Base-by-base conservation (phyloP, 1,140 invertebrate species). In the Pseudoatta argentina region DNA sequence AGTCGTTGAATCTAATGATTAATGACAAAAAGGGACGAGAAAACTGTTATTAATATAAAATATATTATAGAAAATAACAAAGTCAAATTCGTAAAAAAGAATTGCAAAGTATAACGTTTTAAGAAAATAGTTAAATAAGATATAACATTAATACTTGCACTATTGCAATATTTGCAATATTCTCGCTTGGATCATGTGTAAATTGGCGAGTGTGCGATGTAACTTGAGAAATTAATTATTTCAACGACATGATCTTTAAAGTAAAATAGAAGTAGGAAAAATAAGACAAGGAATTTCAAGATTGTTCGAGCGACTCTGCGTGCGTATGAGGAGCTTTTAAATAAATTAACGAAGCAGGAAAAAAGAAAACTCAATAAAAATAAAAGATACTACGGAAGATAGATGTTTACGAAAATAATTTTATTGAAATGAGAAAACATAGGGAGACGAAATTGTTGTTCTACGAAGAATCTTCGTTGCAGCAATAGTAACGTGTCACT, bases 391-490 rank as follows among this genome's bases (percentile, higher is more conserved):
- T 44, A 81, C 51, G 34, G 12, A 53, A 72, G 12, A 81, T 61
- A 14, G 8, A 3, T 48, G 44, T 75, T 83, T 61, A 63, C 21
- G 69, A 61, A 73, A 83, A 83, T 83, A 39, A 83, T 75, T 57
- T 83, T 83, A 83, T 83, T 83, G 34, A 75, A 75, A 34, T 75
- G 39, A 44, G 79, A 64, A 81, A 75, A 30, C 57, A 75, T 34
- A 75, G 30, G 30, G 39, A 83, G 6, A 44, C 34, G 51, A 44
- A 73, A 83, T 48, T 61, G 79, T 59, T 63, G 34, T 39, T 57
- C 55, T 21, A 12, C 30, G 30, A 73, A 61, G 4, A 39, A 72
- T 44, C 12, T 12, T 44, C 44, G 27, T 79, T 30, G 39, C 3
- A 55, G 64, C 77, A 82, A 61, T 39, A 44, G 53, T 39, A 53